Conservation (phyloP, 2,888 invertebrate species). For the Idaea straminata region DNA sequence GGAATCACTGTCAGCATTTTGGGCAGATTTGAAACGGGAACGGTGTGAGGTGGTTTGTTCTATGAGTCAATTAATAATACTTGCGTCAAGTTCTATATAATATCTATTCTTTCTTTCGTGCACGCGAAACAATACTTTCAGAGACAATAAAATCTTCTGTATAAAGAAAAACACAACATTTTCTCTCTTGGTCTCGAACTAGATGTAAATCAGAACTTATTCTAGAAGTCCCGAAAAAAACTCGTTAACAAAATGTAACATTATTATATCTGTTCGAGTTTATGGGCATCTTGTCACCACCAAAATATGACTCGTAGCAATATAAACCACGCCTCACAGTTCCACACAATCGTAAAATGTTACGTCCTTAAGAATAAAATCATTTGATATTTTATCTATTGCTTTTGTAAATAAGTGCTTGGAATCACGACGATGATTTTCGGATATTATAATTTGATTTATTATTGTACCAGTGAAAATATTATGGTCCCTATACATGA, state of each 20-base stretch:
- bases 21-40: no score
- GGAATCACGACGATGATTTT: not conserved
- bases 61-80: no score
- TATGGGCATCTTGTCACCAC: constrained; percentile 23
- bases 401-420: constrained; percentile 15
- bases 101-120: no score
- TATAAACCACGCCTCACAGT: constrained; percentile 27
- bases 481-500: no score
- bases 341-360: constrained; percentile 26
- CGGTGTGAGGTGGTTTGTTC: no score
- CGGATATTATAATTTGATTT: not conserved
- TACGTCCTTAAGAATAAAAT: constrained; percentile 28
- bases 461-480: not conserved
- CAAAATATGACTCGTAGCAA: constrained; percentile 24
- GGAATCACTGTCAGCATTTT: no score
- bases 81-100: no score
- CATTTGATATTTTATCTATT: constrained; percentile 23
- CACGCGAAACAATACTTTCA: not conserved
- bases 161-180: not conserved
- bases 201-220: constrained; percentile 7
- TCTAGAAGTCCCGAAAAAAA: constrained; percentile 6
- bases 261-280: constrained; percentile 17
- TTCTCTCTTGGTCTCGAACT: constrained; percentile 5
- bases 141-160: not conserved
- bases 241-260: constrained; percentile 21